Conservation (phyloP, 2,113 vertebrate genomes). For the Hippolais icterina region DNA sequence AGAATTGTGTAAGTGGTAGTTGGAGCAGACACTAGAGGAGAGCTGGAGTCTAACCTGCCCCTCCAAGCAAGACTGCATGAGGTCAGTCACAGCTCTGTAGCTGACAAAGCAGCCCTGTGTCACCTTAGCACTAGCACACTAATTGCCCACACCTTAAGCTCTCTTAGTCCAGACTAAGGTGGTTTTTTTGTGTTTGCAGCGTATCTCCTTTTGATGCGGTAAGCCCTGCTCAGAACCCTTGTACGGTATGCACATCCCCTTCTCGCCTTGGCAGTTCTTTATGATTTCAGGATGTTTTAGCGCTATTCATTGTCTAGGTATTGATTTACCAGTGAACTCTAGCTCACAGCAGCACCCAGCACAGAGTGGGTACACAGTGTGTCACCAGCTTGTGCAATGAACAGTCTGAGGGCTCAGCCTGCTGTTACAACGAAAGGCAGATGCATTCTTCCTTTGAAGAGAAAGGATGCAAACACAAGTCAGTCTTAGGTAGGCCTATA, state of each 20-base stretch:
- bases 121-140: neutral
- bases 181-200: neutral
- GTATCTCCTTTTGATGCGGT: neutral
- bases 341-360: neutral
- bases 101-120: neutral
- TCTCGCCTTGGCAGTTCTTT: neutral
- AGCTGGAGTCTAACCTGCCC: neutral
- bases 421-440: neutral
- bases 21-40: neutral
- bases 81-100: neutral
- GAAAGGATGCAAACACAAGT: neutral
- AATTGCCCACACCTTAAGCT: neutral
- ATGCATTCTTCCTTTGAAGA: neutral
- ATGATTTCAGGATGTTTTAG: accelerated
- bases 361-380: neutral
- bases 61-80: neutral
- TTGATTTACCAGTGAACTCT: neutral
- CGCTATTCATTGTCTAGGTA: neutral
- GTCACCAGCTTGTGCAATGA: accelerated
- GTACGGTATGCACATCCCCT: neutral
- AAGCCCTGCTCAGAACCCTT: neutral
- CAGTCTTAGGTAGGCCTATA: neutral
- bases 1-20: neutral
- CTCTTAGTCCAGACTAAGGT: neutral
- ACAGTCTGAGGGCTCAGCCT: neutral